Evolutionary conservation across 2,797 vertebrate species (phyloP).

Genomic region (Lacerta viridis): DNA sequence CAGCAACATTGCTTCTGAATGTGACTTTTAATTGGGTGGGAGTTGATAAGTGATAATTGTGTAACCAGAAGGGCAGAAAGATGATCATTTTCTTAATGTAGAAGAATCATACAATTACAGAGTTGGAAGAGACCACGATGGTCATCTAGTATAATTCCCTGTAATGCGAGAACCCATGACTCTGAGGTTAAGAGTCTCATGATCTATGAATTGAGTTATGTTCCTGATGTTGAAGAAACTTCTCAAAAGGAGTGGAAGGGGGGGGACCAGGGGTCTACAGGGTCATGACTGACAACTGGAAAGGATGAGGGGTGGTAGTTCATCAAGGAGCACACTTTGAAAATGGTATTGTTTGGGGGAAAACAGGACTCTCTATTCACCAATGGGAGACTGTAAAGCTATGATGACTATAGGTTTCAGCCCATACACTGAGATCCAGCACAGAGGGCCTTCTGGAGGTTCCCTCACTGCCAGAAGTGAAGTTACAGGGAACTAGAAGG

Average conservation of each 20-base stretch:
- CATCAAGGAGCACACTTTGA: no score
- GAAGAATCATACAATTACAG: no score
- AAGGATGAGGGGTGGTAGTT: background rate
- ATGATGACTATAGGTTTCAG: no score
- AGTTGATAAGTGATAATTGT: background rate
- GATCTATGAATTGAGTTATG: no score
- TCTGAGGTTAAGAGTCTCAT: no score
- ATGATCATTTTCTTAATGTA: background rate
- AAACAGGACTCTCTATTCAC: background rate
- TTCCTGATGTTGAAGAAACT: background rate
- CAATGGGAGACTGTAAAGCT: background rate
- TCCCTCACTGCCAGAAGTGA: no score
- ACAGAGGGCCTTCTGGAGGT: no score
- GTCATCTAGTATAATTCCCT: no score
- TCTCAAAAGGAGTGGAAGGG: background rate
- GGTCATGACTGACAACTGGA: background rate
- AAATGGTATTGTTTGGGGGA: background rate
- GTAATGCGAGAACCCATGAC: no score
- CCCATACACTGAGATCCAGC: no score
- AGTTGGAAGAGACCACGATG: no score
- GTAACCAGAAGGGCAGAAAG: background rate
- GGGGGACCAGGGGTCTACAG: background rate
- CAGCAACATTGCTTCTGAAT: background rate
- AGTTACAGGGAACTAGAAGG: no score
- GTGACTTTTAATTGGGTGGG: background rate